Evolutionary conservation across 2,888 invertebrate genomes (phyloP), one percentile per base, ranked within the genome.

Genomic region (Cephus pygmeus): DNA sequence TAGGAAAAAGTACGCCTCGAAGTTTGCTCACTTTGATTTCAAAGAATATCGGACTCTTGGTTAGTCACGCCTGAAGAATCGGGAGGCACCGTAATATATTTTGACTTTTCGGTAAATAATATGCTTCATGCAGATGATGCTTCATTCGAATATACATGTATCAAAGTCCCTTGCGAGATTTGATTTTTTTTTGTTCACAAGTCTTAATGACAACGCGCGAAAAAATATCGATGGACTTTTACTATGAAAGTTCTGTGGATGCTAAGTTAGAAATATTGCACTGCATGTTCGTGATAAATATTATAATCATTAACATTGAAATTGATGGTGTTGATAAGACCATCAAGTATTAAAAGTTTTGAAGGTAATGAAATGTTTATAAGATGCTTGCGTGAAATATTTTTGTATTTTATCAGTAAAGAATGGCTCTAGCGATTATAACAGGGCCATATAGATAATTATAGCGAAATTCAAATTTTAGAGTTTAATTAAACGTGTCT

Each of bases 71-170:
- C 87, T 0, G 77, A 79, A 9, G 92, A 93, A 34, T 91, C 92
- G 0, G 94, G 93, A 90, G 92, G 92, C 0, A 93, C 93, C 0
- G 91, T 94, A 33, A 91, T 92, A 1, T 94, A 94, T 82, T 90
- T 92, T 0, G 94, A 94, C 86, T 92, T 93, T 76, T 94, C 94
- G 94, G 92, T 93, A 23, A 94, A 94, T 84, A 94, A 94, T 82
- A 91, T 94, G 92, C 89, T 94, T 23, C 89, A 92, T 77, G 91
- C 92, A 77, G 92, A 93, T 87, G 84, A 82, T 33, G 33, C 33
- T 33, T 33, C 4, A 33, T 40, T 40, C 94, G 94, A 87, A 91
- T 93, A 35, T 92, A 93, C 71, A 87, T 92, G 23, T 93, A 93
- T 79, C 90, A 92, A 69, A 93, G 93, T 4, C 90, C 93, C 9